A percentile compares a stretch with the other conserved stretches of the same genome.
phyloP scores from a whole-genome alignment of 2,113 vertebrate genomes.

The Calyptomena viridis region DNA sequence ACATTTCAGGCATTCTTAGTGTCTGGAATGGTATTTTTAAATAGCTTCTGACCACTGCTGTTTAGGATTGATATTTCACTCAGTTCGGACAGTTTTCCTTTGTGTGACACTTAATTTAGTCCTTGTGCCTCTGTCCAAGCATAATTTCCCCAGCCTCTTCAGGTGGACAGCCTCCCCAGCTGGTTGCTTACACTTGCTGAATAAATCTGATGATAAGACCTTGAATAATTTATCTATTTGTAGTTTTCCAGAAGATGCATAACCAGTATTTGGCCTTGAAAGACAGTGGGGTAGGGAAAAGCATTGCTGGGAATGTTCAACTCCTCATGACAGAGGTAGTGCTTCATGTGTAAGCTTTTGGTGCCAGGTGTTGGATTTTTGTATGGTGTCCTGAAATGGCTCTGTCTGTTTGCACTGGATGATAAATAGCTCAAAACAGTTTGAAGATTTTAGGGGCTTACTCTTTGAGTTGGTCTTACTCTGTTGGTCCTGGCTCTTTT shows the following conservation, averaged over 20 bases:
- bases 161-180: not conserved
- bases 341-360: not conserved
- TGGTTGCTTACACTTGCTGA: not conserved
- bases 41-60: not conserved
- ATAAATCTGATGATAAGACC: not conserved
- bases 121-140: not conserved
- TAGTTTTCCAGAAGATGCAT: not conserved
- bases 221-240: not conserved
- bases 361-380: not conserved
- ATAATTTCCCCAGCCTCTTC: not conserved
- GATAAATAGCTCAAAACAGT: not conserved
- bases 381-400: not conserved
- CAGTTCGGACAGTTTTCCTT: not conserved
- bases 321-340: fast-evolving
- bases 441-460: not conserved
- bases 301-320: fast-evolving
- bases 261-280: not conserved
- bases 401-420: fast-evolving
- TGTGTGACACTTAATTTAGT: not conserved
- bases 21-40: not conserved
- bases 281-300: not conserved
- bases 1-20: not conserved
- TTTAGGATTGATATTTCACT: not conserved
- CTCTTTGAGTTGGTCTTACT: not conserved
- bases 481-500: not conserved